Evolutionary conservation across 2,113 vertebrate genomes (phyloP), one percentile per base, ranked within the genome.

Genomic region (Sylvilagus bachmani): DNA sequence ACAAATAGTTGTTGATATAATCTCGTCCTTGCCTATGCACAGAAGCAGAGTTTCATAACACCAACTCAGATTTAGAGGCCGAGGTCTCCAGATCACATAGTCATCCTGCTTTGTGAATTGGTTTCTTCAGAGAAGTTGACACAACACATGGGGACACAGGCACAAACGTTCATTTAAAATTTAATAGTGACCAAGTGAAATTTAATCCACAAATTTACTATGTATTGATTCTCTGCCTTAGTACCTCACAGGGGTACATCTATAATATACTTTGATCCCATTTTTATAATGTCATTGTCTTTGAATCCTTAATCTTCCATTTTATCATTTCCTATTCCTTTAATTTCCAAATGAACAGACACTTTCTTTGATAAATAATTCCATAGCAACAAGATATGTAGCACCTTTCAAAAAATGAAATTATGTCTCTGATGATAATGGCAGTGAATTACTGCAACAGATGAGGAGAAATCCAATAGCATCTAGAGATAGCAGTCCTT

Each of bases 261-360:
- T 6, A 62, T 9, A 55, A 49, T 51, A 36, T 53, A 82, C 22
- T 62, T 36, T 53, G 49, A 77, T 33, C 67, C 49, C 89, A 21
- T 62, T 75, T 95, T 86, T 27, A 66, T 89, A 90, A 51, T 80
- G 19, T n/a, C 11, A 36, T 77, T 90, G 33, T 66, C 62, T 69
- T 78, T 94, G 24, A 69, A 19, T 74, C 84, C 29, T 61, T 27
- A 84, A 38, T 70, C 13, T 5, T 51, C 77, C 69, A 10, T 71
- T 92, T 85, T 88, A 73, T 88, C 27, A 93, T 82, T 90, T 85
- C 29, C 16, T 36, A 13, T n/a, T 44, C 69, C 95, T 93, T 62
- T 55, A 58, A 90, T 51, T 95, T 81, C 73, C 74, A 93, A 93
- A 77, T 86, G n/a, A 69, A 14, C 25, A 67, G n/a, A 66, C 89